Base-by-base conservation (phyloP, 2,113 vertebrate species). In the Steatornis caripensis region DNA sequence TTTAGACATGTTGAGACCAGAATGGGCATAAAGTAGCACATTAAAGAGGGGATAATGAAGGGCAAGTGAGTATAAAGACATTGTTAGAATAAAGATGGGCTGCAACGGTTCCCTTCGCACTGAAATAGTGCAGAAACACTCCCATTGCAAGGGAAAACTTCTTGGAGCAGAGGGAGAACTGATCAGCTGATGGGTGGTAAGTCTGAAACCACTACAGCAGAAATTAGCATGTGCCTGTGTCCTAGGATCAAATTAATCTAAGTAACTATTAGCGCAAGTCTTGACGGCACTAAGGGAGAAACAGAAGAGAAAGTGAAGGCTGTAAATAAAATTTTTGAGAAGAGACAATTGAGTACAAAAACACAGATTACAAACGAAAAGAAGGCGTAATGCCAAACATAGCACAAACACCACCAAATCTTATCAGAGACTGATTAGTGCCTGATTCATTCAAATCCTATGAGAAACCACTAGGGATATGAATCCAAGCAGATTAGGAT, bases 401-500 rank as follows among this genome's bases (percentile, higher is more conserved):
- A 80, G n/a, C 32, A 72, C 32, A 94, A 95, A 79, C 9, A 78
- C 20, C 29, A 65, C 37, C 48, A 87, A 76, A 85, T 65, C 37
- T 83, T 79, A 57, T n/a, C 60, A 89, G 37, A 34, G 45, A 48
- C 48, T 89, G 91, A 94, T 96, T 75, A 82, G 53, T 65, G 45
- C 19, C 22, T 51, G 75, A 68, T 85, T 95, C 89, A 94, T 89
- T 95, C 61, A 93, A 93, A 79, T 75, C 49, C 61, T 94, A 29
- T 65, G 74, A 89, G 89, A 91, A 95, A 83, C 22, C 84, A 51
- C 45, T 23, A 34, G 87, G 89, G 70, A 64, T 76, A 48, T 49
- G 82, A 96, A 91, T 46, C 36, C 62, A 77, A 87, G n/a, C 29
- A 83, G 87, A 85, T 87, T 76, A 85, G 57, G 94, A 88, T 82